Evolutionary conservation across 2,797 vertebrate species (phyloP).

Genomic region (Takifugu ocellatus): DNA sequence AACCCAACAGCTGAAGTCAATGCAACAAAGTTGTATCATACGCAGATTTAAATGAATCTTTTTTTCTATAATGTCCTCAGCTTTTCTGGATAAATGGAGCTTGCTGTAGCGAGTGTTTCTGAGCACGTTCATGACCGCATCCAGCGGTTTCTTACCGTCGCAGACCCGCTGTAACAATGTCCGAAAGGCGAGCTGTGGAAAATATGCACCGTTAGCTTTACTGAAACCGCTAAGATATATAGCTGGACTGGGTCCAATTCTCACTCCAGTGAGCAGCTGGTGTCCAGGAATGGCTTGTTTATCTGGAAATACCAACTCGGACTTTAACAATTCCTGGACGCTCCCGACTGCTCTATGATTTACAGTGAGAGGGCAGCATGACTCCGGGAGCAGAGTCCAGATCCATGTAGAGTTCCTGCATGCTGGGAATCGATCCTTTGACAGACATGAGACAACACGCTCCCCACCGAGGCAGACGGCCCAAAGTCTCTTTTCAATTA

Average conservation of each 20-base stretch:
- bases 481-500: conserved; percentile 22
- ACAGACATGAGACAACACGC: conserved; percentile 42
- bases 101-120: no score
- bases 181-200: conserved; percentile 35
- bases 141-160: background rate
- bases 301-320: conserved; percentile 70
- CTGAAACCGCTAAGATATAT: conserved; percentile 41
- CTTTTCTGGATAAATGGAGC: no score
- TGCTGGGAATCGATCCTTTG: conserved; percentile 32
- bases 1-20: background rate
- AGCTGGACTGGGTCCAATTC: conserved; percentile 27
- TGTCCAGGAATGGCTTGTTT: conserved; percentile 68
- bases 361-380: conserved; percentile 35
- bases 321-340: conserved; percentile 40
- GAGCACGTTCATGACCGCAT: no score
- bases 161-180: conserved; percentile 18
- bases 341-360: conserved; percentile 48
- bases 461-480: conserved; percentile 24
- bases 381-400: conserved; percentile 40
- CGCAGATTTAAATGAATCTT: background rate
- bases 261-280: conserved; percentile 69
- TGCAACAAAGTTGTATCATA: background rate
- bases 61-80: background rate
- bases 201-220: conserved; percentile 43
- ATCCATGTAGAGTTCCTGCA: conserved; percentile 11